Evolutionary conservation across 2,888 invertebrate species (phyloP), one percentile per base, ranked within the genome.

Genomic region (Ophion costatus): DNA sequence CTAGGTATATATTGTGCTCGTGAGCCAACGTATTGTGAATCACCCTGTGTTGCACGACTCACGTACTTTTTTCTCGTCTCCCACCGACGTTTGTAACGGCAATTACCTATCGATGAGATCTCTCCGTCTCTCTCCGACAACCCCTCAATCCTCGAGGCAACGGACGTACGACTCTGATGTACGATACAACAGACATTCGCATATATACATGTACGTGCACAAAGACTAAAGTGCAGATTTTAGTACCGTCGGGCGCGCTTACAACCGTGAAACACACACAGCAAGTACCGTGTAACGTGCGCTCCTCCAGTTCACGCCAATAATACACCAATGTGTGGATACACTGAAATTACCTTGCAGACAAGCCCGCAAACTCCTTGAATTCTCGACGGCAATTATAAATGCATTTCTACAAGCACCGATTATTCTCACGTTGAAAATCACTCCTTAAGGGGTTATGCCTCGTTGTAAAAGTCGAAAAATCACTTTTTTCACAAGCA

Each of bases 101-200:
- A 89, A 89, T 90, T 89, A 89, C 88, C 86, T 87, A 89, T 89
- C 87, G 87, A 88, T 78, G 82, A 73, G 78, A 78, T 22, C 22
- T 9, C 59, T 20, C 59, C 20, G 22, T 78, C 73, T 75, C 81
- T 63, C 73, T 61, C 86, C 85, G 87, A 80, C 83, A 86, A 77
- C 74, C 86, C 86, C 88, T 87, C 85, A 80, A 86, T 70, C 57
- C 84, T 82, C 78, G 67, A 57, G 38, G 51, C 73, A 20, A 29
- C 71, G 73, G 51, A 56, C 57, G 7, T 59, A 82, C 57, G 64
- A 64, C 64, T 64, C 69, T 69, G 45, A n/a, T 76, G 66, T 66
- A 38, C 56, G 24, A 33, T 70, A 20, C 24, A 20, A 11, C 24
- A 69, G 4, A 45, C 24, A 17, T 71, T 51, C 22, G 20, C 57